A percentile compares a stretch with the other conserved stretches of the same genome.
Conservation (phyloP, 2,888 invertebrate genomes). For the Ophraella communa region DNA sequence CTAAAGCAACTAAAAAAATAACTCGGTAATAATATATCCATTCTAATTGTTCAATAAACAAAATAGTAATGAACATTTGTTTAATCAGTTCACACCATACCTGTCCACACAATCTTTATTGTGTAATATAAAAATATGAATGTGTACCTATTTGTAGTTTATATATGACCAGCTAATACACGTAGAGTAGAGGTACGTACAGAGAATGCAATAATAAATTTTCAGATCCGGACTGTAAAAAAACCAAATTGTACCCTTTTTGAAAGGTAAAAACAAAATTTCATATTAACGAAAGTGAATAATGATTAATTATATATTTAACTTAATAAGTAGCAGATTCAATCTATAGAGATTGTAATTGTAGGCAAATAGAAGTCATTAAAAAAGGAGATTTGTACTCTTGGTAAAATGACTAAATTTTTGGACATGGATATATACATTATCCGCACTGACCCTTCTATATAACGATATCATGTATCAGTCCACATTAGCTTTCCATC, state of each 20-base stretch:
- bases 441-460: too few species aligned
- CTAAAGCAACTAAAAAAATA: background rate
- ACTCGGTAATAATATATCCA: background rate
- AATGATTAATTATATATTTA: background rate
- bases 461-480: too few species aligned
- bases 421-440: too few species aligned
- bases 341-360: too few species aligned
- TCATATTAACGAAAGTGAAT: background rate
- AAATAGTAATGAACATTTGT: slow-evolving; percentile 6
- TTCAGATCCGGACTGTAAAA: background rate
- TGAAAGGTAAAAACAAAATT: background rate
- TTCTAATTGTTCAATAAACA: slow-evolving; percentile 12
- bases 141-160: too few species aligned
- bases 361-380: too few species aligned
- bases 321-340: too few species aligned
- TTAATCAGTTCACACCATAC: slow-evolving; percentile 1
- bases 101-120: background rate
- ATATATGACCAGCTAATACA: background rate
- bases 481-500: too few species aligned
- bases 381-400: too few species aligned
- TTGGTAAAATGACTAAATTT: too few species aligned
- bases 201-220: background rate
- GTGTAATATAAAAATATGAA: background rate
- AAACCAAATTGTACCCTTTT: background rate
- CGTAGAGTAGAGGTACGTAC: too few species aligned